Evolutionary conservation across 1,140 invertebrate species (phyloP), one percentile per base, ranked within the genome.

Genomic region (Drosophila mauritiana): DNA sequence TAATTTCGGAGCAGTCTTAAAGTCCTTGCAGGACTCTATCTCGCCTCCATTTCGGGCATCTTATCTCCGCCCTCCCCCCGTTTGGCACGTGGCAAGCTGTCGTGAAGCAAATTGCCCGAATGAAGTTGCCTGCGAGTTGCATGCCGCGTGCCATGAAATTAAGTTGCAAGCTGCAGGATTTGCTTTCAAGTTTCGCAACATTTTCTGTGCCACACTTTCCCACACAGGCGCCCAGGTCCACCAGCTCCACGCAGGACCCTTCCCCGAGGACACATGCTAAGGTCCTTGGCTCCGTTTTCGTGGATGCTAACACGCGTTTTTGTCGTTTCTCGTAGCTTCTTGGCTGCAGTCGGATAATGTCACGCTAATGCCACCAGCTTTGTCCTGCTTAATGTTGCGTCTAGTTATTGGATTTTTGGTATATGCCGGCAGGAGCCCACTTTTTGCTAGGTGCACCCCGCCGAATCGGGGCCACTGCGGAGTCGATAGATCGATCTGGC

Each of bases 101-200:
- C 78, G 73, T 70, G 65, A 52, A 78, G 75, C 82, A 86, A 86
- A 86, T 86, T 88, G 82, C 83, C 78, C 83, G 75, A 86, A 86
- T 88, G 83, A 88, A 76, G 79, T 78, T 88, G 79, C 78, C 58
- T 78, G 75, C 78, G 51, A 79, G 51, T 64, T 36, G 62, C 49
- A 68, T 48, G 74, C 63, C 64, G 68, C 83, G 61, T 83, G 79
- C 75, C 75, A 88, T 83, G 83, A 86, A 88, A 86, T 86, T 86
- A 86, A 86, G 83, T 86, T 86, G 83, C 83, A 86, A 88, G 83
- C 83, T 80, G 58, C 72, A 79, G 83, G 83, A 86, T 86, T 86
- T 88, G 75, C 83, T 86, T 88, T 78, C 83, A 82, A 86, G 79
- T 88, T 88, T 75, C 70, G 69, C 79, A 73, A 79, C 81, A 88